Evolutionary conservation across 2,113 vertebrate species (phyloP).

Genomic region (Solenodon paradoxus): DNA sequence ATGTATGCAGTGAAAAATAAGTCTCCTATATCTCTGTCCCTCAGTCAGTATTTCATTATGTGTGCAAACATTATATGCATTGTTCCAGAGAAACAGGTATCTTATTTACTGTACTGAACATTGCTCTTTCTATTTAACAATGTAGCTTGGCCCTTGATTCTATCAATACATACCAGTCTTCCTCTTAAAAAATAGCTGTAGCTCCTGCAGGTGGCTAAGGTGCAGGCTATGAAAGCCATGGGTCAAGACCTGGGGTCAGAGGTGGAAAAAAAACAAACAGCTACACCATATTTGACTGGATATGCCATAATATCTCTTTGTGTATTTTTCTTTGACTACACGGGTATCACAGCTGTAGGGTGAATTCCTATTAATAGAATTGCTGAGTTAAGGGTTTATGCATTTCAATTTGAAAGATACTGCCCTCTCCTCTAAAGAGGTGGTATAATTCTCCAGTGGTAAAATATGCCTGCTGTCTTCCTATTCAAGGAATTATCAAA

Average conservation of each 20-base stretch:
- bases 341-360: not conserved
- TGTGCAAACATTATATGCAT: not conserved
- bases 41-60: not conserved
- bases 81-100: not conserved
- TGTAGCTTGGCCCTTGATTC: not conserved
- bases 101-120: not conserved
- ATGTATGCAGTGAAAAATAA: constrained; percentile 10
- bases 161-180: not conserved
- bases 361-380: constrained; percentile 21
- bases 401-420: constrained; percentile 21
- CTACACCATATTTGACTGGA: too few species aligned
- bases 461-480: not conserved
- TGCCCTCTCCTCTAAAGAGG: constrained; percentile 3
- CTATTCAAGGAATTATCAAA: not conserved
- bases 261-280: too few species aligned
- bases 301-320: not conserved
- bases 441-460: not conserved
- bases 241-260: too few species aligned
- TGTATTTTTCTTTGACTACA: not conserved
- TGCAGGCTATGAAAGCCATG: too few species aligned
- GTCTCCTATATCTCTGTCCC: not conserved
- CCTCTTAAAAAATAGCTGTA: not conserved
- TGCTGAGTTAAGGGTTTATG: not conserved
- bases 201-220: too few species aligned
- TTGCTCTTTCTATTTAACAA: not conserved